Base-by-base conservation (phyloP, 2,797 vertebrate genomes). In the Apogon hyalosoma region DNA sequence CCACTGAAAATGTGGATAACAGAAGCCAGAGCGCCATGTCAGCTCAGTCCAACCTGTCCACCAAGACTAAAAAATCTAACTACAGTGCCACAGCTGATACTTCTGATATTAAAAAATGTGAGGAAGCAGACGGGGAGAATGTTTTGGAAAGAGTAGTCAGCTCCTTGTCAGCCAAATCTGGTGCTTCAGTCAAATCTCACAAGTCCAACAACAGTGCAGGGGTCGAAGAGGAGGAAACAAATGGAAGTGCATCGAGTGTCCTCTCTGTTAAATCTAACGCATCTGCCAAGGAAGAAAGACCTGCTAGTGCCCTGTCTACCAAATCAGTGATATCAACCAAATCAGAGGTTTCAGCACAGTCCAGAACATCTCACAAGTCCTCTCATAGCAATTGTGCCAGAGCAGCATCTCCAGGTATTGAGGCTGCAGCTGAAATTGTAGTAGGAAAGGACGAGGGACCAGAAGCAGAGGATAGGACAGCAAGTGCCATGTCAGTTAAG, bases 321-420 rank as follows among this genome's bases (percentile, higher is more conserved):
- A 79, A 63, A 54, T 87, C 85, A 21, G 24, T 57, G 15, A 83
- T 70, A 51, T 83, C 79, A 4, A 38, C 14, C n/a, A 78, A 79
- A 75, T 91, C 90, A 11, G 49, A 87, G 41, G 16, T 41, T 49
- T 87, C 86, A 13, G 73, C 33, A 41, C 88, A 89, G 63, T 94
- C 93, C 5, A 73, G 57, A 12, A 75, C 28, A 58, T 89, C 82
- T 55, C 76, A 64, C 31, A 81, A 21, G 43, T 83, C 83, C 0
- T 79, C 81, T 53, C 90, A 86, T 41, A 80, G 70, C 58, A 47
- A 53, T 7, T 84, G 76, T 65, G 45, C 4, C 11, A 63, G 13
- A 58, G 59, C 28, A 6, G 64, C 11, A 52, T 73, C 77, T 53
- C 75, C 75, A 53, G 45, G 39, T 28, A 45, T 9, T 2, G 42